A percentile compares a stretch with the other conserved stretches of the same genome.
These are phyloP conservation scores for Sclerodermus sp. DNA, from an alignment of 2,888 invertebrate species.

Conservation along the genomic window DNA sequence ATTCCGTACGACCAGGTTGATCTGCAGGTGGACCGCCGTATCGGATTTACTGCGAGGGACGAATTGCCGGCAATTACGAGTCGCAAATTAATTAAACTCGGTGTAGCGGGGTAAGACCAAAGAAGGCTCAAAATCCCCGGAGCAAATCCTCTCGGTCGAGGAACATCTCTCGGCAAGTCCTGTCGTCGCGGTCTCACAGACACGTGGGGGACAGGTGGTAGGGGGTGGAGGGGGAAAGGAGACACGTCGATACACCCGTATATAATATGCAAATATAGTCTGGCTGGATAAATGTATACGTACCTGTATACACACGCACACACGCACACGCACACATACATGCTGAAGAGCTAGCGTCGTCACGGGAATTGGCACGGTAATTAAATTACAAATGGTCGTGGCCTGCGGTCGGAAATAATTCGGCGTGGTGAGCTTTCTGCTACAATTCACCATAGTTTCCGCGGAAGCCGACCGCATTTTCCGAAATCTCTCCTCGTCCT, in stretches of 20 bases:
- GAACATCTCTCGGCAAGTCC: background rate
- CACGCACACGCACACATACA: conserved; percentile 6
- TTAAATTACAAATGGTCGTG: conserved; percentile 50
- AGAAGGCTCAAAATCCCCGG: background rate
- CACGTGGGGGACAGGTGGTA: too few relatives aligned
- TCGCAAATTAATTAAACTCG: conserved; percentile 5
- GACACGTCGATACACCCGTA: too few relatives aligned
- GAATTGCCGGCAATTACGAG: background rate
- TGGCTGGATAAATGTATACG: conserved; percentile 1
- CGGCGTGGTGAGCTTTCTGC: conserved; percentile 46
- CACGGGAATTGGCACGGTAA: conserved; percentile 43
- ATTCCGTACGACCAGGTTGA: background rate
- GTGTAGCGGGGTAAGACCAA: background rate
- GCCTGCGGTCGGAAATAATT: conserved; percentile 54
- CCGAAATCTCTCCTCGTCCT: conserved; percentile 28
- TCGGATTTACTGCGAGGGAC: background rate
- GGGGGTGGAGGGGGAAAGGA: too few relatives aligned
- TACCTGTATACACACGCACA: conserved; percentile 11
- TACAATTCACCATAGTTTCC: conserved; percentile 40
- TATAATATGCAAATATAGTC: too few relatives aligned
- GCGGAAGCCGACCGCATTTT: conserved; percentile 33
- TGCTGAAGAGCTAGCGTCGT: conserved; percentile 25
- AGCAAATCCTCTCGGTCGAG: conserved; percentile 13
- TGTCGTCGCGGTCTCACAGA: too few relatives aligned
- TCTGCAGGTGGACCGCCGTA: background rate